These are phyloP conservation scores for Palythoa caribaeorum DNA, from an alignment of 92 coral and sea anemone genomes.

Conservation along the genomic window DNA sequence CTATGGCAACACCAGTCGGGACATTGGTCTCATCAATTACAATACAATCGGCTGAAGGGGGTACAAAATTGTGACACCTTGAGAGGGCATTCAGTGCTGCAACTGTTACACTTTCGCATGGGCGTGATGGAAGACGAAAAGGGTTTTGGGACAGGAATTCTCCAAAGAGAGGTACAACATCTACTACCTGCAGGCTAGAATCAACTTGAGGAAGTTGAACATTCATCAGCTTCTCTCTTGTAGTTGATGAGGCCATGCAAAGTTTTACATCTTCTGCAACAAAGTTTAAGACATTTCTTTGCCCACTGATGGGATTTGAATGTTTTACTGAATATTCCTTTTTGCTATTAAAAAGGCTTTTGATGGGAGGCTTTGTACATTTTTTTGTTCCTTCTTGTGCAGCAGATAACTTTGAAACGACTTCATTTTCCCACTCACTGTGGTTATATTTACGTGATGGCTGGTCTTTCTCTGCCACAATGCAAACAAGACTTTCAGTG, in stretches of 20 bases:
- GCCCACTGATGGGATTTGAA: constrained; percentile 1
- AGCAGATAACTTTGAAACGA: constrained; percentile 2
- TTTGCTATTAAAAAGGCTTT: constrained; percentile 22
- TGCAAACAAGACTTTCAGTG: constrained; percentile 21
- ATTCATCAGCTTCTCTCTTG: constrained; percentile 34
- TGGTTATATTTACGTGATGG: constrained; percentile 10
- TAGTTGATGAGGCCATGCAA: constrained; percentile 10
- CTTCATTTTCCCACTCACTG: constrained; percentile 30
- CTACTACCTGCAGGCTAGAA: background rate
- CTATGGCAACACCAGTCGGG: constrained; percentile 41
- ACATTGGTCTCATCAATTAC: constrained; percentile 3
- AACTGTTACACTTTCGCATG: constrained; percentile 20
- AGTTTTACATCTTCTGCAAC: background rate
- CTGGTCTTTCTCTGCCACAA: constrained; percentile 27
- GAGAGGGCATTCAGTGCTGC: constrained; percentile 8
- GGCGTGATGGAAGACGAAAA: constrained; percentile 19
- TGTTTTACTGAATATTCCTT: constrained; percentile 1
- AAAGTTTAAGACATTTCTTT: background rate
- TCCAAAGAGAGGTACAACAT: constrained; percentile 19
- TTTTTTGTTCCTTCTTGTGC: background rate
- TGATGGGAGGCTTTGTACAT: background rate
- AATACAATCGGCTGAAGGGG: background rate
- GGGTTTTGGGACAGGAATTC: constrained; percentile 12
- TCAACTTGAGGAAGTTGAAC: constrained; percentile 17
- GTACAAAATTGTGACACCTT: constrained; percentile 6